Base-by-base conservation (phyloP, 1,140 invertebrate species). In the Conopomorpha cramerella region DNA sequence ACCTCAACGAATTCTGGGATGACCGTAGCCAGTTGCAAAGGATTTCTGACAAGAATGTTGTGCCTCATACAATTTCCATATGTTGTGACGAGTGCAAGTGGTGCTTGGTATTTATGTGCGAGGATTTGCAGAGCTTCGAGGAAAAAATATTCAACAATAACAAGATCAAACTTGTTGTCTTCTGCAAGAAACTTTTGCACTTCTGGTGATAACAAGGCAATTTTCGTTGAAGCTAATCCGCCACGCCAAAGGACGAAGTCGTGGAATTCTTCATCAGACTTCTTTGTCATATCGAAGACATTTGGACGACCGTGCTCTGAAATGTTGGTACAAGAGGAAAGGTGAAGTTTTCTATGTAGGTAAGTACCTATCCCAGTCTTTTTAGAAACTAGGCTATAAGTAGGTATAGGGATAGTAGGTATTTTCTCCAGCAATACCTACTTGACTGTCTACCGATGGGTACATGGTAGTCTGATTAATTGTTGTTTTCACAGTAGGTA, bases 121-220 rank as follows among this genome's bases (percentile, higher is more conserved):
- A 82, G 65, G 48, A 77, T 61, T 10, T 80, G 67, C n/a, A 81
- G 55, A 3, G 80, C 71, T 52, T 83, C 80, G 51, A 81, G 78
- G 26, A 73, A 81, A 43, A 82, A 83, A 39, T 81, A 72, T 51
- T 82, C 81, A 31, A 67, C 41, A 2, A 83, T 79, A 2, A 83
- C 67, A 8, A 83, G 36, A 45, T 82, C 81, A 40, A 74, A 82
- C 30, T 62, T 55, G 30, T 76, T 53, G 16, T 80, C 65, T 32
- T 68, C 58, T 8, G 46, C 52, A 8, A 83, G 59, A 7, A 83
- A 70, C 2, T 55, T 38, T 42, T 67, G 52, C 0, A 83, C 61
- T 40, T 68, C 55, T 6, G 38, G 51, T 39, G 81, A 78, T 29
- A 74, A 71, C 8, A 83, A 41, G 2, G 71, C 64, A 10, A 76